These are phyloP conservation scores for Omphaloscelis lunosa DNA, from an alignment of 2,888 invertebrate species.

Conservation along the genomic window DNA sequence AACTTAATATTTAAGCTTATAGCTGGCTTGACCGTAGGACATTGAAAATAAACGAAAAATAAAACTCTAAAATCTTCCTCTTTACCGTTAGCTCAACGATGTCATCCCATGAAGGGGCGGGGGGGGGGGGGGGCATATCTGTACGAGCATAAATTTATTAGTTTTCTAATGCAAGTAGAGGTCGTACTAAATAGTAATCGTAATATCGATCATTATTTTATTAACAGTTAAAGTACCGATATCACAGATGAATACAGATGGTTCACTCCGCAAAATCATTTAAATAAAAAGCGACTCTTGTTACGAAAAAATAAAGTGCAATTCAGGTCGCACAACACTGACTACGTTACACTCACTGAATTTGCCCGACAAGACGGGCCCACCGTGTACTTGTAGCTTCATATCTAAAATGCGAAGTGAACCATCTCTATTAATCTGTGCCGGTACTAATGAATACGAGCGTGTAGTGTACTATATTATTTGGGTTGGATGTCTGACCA, in stretches of 20 bases:
- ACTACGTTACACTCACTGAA: no score
- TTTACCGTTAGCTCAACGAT: not conserved
- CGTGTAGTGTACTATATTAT: not conserved
- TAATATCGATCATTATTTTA: not conserved
- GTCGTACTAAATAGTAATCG: not conserved
- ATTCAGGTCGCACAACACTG: no score
- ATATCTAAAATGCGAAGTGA: no score
- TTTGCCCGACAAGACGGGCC: no score
- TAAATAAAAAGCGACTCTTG: no score
- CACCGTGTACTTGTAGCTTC: no score
- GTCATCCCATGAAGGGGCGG: not conserved
- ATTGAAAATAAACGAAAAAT: not conserved
- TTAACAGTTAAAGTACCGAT: not conserved
- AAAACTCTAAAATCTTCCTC: not conserved
- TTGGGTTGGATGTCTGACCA: not conserved
- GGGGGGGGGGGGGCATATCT: not conserved
- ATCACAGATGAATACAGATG: no score
- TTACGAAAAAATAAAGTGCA: no score
- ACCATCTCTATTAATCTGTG: no score
- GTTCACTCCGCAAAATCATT: no score
- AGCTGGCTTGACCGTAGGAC: constrained; percentile 33
- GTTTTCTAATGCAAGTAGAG: not conserved
- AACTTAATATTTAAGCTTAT: constrained; percentile 61
- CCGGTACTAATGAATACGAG: not conserved
- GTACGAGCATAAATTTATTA: not conserved